Evolutionary conservation across 2,888 invertebrate genomes (phyloP).

Genomic region (Chalcis sispes): DNA sequence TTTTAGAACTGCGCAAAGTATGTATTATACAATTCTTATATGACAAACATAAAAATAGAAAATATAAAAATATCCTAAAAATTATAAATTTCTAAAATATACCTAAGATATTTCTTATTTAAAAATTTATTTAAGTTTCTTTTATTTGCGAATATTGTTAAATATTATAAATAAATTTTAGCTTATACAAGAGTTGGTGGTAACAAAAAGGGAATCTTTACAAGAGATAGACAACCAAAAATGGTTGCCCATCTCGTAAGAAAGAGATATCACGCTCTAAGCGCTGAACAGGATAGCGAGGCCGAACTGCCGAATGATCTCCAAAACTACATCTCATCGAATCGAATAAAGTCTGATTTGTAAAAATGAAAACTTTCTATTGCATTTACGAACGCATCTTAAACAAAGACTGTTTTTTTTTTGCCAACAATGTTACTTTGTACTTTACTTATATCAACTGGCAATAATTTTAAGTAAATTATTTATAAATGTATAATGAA

Average conservation of each 20-base stretch:
- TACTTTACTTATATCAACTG: no score
- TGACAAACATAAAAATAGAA: neutral
- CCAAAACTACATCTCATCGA: conserved; percentile 63
- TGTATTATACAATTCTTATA: conserved; percentile 62
- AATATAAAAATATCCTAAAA: neutral
- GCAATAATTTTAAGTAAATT: neutral
- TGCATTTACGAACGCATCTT: no score
- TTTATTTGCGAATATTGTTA: neutral
- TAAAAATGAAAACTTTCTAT: no score
- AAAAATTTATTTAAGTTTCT: no score
- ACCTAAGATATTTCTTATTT: no score
- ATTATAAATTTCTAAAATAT: neutral
- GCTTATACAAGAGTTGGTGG: conserved; percentile 88
- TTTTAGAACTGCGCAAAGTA: conserved; percentile 95
- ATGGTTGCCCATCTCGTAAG: conserved; percentile 89
- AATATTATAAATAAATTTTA: conserved; percentile 70
- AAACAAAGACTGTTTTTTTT: conserved; percentile 25
- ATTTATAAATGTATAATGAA: no score
- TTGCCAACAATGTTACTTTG: neutral
- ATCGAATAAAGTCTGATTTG: neutral
- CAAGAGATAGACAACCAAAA: conserved; percentile 93
- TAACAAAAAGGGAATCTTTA: conserved; percentile 95
- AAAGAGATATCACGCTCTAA: conserved; percentile 85
- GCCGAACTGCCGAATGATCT: conserved; percentile 79
- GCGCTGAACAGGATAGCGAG: conserved; percentile 79